A percentile compares a stretch with the other conserved stretches of the same genome.
phyloP scores from a whole-genome alignment of 2,797 vertebrate species.

The Chloroceryle inda region DNA sequence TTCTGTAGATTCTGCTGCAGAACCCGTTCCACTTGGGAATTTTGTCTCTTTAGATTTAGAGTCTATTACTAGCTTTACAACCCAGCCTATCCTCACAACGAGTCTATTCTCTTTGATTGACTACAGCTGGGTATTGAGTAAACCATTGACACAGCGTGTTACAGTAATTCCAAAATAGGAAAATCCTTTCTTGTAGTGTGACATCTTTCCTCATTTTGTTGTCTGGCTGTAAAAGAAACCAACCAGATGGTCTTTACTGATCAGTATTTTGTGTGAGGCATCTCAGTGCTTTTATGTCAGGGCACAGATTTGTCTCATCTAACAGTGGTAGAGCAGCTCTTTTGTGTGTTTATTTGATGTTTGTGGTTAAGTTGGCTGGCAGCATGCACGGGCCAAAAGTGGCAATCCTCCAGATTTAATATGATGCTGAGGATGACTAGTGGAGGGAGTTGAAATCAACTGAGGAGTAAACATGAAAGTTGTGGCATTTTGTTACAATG shows the following conservation, averaged over 20 bases:
- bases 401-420: conserved; percentile 16
- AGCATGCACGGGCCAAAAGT: neutral
- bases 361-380: conserved; percentile 38
- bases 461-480: neutral
- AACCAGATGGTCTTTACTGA: conserved; percentile 67
- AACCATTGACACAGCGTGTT: neutral
- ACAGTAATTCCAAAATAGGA: neutral
- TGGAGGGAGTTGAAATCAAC: conserved; percentile 7
- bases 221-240: conserved; percentile 44
- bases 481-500: conserved; percentile 4
- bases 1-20: neutral
- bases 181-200: neutral
- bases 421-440: neutral
- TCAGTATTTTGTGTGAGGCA: conserved; percentile 45
- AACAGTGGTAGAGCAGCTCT: conserved; percentile 41
- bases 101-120: neutral
- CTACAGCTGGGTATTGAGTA: neutral
- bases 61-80: neutral
- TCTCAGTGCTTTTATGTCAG: conserved; percentile 58
- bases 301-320: conserved; percentile 58
- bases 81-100: neutral
- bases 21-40: neutral
- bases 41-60: neutral
- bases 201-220: conserved; percentile 26
- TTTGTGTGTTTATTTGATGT: conserved; percentile 53